phyloP scores from a whole-genome alignment of 30 jellyfish, hydroid and myxozoan species.

The Hydractinia symbiolongicarpus region DNA sequence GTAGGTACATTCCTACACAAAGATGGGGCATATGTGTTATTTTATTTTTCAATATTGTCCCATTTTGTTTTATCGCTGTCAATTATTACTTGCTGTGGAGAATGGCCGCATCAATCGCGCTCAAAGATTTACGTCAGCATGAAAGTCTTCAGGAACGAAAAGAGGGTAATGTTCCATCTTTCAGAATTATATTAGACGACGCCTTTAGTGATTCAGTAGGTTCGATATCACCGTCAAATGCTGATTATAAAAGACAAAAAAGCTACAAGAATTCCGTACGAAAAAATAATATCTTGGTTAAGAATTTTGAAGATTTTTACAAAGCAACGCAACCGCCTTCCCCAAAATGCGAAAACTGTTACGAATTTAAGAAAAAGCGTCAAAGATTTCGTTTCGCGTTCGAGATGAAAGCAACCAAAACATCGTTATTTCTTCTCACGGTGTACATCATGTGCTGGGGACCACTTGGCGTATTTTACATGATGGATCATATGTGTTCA shows the following conservation, averaged over 20 bases:
- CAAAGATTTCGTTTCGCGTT: constrained; percentile 3
- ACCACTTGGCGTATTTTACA: constrained; percentile 14
- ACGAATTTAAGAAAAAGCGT: neutral
- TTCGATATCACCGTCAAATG: neutral
- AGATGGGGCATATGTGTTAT: constrained; percentile 12
- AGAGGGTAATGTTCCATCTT: neutral
- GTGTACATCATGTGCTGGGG: constrained; percentile 29
- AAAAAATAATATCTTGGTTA: neutral
- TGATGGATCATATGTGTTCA: constrained; percentile 7
- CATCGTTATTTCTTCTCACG: neutral
- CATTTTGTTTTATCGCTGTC: neutral
- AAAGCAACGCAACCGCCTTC: neutral
- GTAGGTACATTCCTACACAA: neutral
- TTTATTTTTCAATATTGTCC: neutral
- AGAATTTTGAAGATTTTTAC: neutral
- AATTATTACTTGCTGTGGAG: constrained; percentile 15
- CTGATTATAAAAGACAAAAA: neutral
- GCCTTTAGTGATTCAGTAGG: neutral
- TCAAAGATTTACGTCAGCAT: neutral
- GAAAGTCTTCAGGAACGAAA: neutral
- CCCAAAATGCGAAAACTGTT: neutral
- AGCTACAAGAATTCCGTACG: neutral
- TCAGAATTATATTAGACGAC: no score
- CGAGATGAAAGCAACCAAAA: constrained; percentile 21
- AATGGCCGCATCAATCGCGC: constrained; percentile 7